Base-by-base conservation (phyloP, 2,797 vertebrate genomes). In the Lindbergichthys nudifrons region DNA sequence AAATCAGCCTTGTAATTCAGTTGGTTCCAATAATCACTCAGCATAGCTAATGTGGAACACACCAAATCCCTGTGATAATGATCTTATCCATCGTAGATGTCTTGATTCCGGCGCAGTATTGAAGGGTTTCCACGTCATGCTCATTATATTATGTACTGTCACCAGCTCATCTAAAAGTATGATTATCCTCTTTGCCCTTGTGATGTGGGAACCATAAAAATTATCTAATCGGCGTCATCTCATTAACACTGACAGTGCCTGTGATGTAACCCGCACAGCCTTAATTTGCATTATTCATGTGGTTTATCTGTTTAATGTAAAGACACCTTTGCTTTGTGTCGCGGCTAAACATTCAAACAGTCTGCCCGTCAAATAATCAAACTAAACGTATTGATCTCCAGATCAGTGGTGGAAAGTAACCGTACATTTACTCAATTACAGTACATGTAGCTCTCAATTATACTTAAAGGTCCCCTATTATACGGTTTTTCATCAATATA, bases 251-350 rank as follows among this genome's bases (percentile, higher is more conserved):
- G 87, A 88, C 88, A 88, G 72, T 65, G 61, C 70, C 85, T 88
- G 81, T 89, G 88, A 92, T 85, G 80, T 86, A 81, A 88, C 79
- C 73, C 13, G 26, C 67, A 75, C 62, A 71, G 8, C 54, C 19
- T 43, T n/a, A 66, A 59, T 39, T 85, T 94, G 88, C 92, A 95
- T 93, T 89, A 94, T 94, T 92, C 90, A 95, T 91, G 70, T 80
- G 16, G 89, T 91, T 88, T 87, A 86, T 90, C 84, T 86, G 83
- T 91, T 92, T 88, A 77, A 80, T 74, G 70, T 80, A 65, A 39
- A 65, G 63, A 76, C 81, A 75, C 77, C 73, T 87, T 83, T 85
- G 81, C 74, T 81, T 64, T 45, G 56, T 80, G 58, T 54, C 45
- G 14, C 50, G 74, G 70, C 66, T 81, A 71, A 81, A 81, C 76